Conservation (phyloP, 2,113 vertebrate genomes). For the Campylomormyrus numenius region DNA sequence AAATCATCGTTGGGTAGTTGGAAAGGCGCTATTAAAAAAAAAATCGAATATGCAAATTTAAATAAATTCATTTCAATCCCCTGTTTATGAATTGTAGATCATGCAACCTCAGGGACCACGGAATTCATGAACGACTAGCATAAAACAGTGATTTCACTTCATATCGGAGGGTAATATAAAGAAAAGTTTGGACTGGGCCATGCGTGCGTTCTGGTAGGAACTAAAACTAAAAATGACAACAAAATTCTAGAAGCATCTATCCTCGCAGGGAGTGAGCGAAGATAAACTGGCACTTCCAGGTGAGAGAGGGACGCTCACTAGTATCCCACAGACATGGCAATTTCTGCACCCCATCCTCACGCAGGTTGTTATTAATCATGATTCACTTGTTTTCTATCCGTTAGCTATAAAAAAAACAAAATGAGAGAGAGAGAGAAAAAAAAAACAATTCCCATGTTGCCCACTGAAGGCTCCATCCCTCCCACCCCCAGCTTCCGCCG, state of each 20-base stretch:
- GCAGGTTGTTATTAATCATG: constrained; percentile 67
- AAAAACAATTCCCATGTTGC: constrained; percentile 55
- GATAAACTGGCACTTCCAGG: not conserved
- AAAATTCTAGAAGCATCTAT: not conserved
- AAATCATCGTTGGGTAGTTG: not conserved
- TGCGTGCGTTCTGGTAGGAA: not conserved
- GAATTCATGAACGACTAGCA: not conserved
- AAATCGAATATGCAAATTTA: not conserved
- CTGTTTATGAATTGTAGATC: not conserved
- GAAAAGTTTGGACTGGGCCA: not conserved
- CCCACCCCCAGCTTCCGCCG: constrained; percentile 44
- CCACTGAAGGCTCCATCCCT: constrained; percentile 24
- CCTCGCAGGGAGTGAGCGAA: not conserved
- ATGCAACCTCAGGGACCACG: not conserved
- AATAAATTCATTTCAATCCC: not conserved
- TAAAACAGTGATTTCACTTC: not conserved
- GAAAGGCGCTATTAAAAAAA: not conserved
- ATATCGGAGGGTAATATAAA: not conserved
- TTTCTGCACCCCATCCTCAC: constrained; percentile 61
- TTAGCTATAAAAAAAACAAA: constrained; percentile 63
- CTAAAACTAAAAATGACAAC: not conserved
- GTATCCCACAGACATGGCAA: constrained; percentile 35
- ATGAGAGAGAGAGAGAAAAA: not conserved
- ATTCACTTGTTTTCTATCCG: constrained; percentile 64
- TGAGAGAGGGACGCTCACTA: not conserved